phyloP scores from a whole-genome alignment of 1,140 invertebrate genomes.

The Dreissena rostriformis region DNA sequence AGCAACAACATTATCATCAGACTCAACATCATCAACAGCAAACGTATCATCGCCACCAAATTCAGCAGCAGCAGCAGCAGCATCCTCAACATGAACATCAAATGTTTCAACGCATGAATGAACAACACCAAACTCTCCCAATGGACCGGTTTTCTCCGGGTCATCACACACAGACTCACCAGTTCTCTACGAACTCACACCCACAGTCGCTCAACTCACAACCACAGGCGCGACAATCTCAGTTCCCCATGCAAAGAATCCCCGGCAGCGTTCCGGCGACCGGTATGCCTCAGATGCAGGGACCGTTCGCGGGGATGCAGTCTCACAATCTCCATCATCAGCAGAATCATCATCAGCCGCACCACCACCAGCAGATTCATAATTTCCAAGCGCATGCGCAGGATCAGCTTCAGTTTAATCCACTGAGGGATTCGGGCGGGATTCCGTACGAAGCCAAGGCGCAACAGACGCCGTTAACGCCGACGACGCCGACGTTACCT shows the following conservation, averaged over 20 bases:
- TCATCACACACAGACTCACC: neutral
- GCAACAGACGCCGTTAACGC: neutral
- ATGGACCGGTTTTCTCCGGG: neutral
- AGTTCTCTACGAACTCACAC: neutral
- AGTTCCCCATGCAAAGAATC: neutral
- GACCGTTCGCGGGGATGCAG: neutral
- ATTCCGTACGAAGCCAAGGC: neutral
- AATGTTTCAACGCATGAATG: neutral
- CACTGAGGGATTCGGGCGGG: no score
- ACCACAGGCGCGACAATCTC: neutral
- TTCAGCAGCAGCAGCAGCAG: slow-evolving; percentile 3
- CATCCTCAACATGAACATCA: neutral
- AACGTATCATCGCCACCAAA: neutral
- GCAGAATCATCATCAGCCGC: no score
- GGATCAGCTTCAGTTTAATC: no score
- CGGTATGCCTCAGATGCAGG: neutral
- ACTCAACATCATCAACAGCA: neutral
- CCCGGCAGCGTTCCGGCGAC: neutral
- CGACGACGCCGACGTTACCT: no score
- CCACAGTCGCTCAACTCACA: neutral
- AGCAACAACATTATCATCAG: neutral
- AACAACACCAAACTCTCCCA: neutral
- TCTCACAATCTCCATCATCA: no score
- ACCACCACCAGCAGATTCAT: no score
- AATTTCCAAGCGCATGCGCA: no score